phyloP scores from a whole-genome alignment of 2,888 invertebrate genomes.

The Harpalus rubripes region DNA sequence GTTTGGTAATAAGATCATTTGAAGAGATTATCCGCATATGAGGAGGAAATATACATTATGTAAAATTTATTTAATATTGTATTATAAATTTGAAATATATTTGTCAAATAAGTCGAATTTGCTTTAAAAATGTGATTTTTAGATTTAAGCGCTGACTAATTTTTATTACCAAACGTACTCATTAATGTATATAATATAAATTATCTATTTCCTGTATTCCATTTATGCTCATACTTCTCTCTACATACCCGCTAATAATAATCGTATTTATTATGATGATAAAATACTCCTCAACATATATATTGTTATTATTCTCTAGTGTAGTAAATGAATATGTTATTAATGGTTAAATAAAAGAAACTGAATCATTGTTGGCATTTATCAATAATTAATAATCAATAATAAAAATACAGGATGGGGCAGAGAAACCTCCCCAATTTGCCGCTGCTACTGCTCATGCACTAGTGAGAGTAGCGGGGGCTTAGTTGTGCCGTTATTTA shows the following conservation, averaged over 20 bases:
- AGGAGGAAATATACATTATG: too few relatives aligned
- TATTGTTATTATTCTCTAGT: background rate
- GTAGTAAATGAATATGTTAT: background rate
- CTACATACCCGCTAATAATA: background rate
- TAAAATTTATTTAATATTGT: too few relatives aligned
- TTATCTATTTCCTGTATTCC: background rate
- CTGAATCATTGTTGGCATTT: background rate
- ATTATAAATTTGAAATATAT: too few relatives aligned
- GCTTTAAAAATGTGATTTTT: background rate
- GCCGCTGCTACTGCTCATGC: too few relatives aligned
- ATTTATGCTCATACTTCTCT: constrained; percentile 16
- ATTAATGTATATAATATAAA: constrained; percentile 5
- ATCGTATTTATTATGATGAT: background rate
- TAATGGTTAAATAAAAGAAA: constrained; percentile 4
- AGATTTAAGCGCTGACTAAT: constrained; percentile 83
- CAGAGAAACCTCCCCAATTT: too few relatives aligned
- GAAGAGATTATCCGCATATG: too few relatives aligned
- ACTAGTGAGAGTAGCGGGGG: too few relatives aligned
- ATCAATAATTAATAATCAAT: too few relatives aligned
- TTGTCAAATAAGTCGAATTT: too few relatives aligned
- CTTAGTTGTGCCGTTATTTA: too few relatives aligned
- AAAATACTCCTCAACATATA: background rate
- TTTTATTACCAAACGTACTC: constrained; percentile 79
- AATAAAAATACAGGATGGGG: too few relatives aligned
- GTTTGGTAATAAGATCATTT: background rate